A percentile compares a stretch with the other conserved stretches of the same genome.
Conservation (phyloP, 2,888 invertebrate species). For the Ceramica pisi region DNA sequence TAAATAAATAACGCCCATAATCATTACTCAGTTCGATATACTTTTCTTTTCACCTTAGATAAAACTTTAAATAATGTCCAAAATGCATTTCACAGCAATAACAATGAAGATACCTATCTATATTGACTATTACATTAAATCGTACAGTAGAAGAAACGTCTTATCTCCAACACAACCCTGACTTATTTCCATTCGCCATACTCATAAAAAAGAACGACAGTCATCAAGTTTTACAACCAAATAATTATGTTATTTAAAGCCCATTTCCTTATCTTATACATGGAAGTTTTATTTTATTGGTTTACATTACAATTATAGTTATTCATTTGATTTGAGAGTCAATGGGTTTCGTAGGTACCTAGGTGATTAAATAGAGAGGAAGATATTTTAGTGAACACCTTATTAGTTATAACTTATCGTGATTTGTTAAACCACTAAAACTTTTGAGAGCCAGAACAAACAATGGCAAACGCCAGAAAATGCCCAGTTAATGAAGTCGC, state of each 20-base stretch:
- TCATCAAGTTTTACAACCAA: slow-evolving; percentile 62
- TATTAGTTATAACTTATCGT: no score
- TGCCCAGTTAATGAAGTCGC: background rate
- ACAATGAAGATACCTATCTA: slow-evolving; percentile 41
- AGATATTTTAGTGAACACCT: no score
- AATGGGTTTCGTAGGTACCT: background rate
- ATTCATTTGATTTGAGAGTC: slow-evolving; percentile 2
- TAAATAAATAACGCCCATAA: slow-evolving; percentile 1
- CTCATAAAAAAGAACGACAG: slow-evolving; percentile 58
- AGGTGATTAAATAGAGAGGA: background rate
- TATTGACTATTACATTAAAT: slow-evolving; percentile 33
- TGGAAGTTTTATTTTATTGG: slow-evolving; percentile 40
- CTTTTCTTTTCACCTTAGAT: background rate
- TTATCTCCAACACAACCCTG: slow-evolving; percentile 33
- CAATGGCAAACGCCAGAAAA: background rate
- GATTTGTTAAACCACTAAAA: no score
- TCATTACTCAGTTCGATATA: background rate
- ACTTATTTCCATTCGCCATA: slow-evolving; percentile 27
- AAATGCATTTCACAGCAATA: slow-evolving; percentile 46
- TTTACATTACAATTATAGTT: slow-evolving; percentile 17
- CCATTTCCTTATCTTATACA: slow-evolving; percentile 53
- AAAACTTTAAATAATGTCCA: slow-evolving; percentile 14
- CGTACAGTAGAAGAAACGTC: background rate
- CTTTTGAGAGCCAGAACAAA: background rate
- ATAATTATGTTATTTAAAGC: slow-evolving; percentile 54